Conservation (phyloP, 2,888 invertebrate genomes). For the Coleophora flavipennella region DNA sequence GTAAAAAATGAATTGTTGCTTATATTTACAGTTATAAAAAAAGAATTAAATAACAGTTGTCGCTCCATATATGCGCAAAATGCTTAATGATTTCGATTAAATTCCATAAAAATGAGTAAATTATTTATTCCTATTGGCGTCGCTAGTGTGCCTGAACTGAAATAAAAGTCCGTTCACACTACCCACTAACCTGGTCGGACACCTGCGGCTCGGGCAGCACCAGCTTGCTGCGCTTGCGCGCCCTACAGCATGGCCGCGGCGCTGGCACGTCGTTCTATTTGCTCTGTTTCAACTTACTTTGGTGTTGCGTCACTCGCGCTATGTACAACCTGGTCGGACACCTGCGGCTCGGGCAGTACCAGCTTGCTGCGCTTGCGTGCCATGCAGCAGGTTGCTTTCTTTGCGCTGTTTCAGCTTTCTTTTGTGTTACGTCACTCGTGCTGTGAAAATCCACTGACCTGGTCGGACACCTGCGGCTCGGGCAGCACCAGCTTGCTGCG, state of each 20-base stretch:
- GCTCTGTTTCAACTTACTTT: slow-evolving; percentile 93
- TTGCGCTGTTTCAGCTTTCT: slow-evolving; percentile 95
- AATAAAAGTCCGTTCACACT: too few species aligned
- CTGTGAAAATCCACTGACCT: slow-evolving; percentile 47
- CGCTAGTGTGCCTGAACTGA: too few species aligned
- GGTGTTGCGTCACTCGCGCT: slow-evolving; percentile 93
- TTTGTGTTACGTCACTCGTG: slow-evolving; percentile 93
- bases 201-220: slow-evolving; percentile 98
- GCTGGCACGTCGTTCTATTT: slow-evolving; percentile 97
- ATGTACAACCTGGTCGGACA: slow-evolving; percentile 72
- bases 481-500: too few species aligned
- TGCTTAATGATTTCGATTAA: too few species aligned
- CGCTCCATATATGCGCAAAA: too few species aligned
- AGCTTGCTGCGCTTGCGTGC: slow-evolving; percentile 94
- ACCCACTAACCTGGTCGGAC: slow-evolving; percentile 84
- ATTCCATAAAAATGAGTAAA: too few species aligned
- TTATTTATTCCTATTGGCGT: too few species aligned
- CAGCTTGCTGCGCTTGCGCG: slow-evolving; percentile 93
- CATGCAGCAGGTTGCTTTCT: slow-evolving; percentile 93
- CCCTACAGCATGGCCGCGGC: slow-evolving; percentile 87
- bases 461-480: too few species aligned
- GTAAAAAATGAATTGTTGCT: too few species aligned
- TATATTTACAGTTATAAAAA: too few species aligned
- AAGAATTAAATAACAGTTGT: too few species aligned
- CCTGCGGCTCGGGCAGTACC: slow-evolving; percentile 96